A percentile compares a stretch with the other conserved stretches of the same genome.
phyloP scores from a whole-genome alignment of 92 coral and sea anemone species.

The Epizoanthus scotinus region DNA sequence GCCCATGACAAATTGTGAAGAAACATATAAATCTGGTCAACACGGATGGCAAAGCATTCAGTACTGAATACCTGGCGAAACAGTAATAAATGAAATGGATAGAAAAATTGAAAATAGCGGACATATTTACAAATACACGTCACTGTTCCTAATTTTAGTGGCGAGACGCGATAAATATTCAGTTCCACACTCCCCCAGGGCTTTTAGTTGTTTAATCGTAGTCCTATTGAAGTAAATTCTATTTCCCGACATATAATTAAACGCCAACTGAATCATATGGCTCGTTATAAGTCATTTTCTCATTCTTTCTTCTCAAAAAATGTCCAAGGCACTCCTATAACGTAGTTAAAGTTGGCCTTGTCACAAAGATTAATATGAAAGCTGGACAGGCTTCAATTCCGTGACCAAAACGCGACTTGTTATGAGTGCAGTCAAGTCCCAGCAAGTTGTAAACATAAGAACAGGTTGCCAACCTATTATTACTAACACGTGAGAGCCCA shows the following conservation, averaged over 20 bases:
- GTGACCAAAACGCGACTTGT: constrained; percentile 13
- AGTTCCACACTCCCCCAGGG: background rate
- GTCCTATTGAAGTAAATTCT: constrained; percentile 1
- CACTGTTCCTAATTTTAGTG: background rate
- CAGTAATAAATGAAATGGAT: background rate
- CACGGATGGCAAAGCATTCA: too few species aligned
- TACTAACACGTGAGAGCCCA: too few species aligned
- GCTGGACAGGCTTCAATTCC: constrained; percentile 1
- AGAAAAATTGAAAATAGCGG: background rate
- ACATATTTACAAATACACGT: background rate
- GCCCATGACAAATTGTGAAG: background rate
- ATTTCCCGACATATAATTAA: constrained; percentile 26
- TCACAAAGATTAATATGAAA: background rate
- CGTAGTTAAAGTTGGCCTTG: background rate
- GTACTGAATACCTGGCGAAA: background rate
- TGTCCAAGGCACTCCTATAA: background rate
- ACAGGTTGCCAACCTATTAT: background rate
- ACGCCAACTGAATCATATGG: background rate
- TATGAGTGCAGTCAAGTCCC: background rate
- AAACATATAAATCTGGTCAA: background rate
- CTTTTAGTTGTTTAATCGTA: background rate
- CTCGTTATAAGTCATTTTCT: constrained; percentile 17
- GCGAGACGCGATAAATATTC: background rate
- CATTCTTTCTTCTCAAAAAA: constrained; percentile 8
- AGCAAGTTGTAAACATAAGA: background rate